phyloP scores from a whole-genome alignment of 2,113 vertebrate genomes.

The Pungitius pungitius region DNA sequence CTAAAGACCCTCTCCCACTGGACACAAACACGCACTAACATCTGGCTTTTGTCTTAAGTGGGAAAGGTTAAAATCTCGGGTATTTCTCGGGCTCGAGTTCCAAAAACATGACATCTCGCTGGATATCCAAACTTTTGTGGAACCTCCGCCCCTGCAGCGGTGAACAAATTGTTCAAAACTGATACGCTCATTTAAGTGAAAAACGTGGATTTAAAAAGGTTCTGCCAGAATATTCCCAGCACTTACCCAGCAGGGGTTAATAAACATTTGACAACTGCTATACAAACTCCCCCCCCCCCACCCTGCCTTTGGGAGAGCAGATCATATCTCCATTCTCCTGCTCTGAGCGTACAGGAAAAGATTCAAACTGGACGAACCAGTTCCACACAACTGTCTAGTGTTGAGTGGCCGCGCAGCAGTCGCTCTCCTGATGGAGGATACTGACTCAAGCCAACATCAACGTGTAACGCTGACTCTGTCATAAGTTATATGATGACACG shows the following conservation, averaged over 20 bases:
- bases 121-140: not conserved
- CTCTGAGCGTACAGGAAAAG: slow-evolving; percentile 12
- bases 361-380: slow-evolving; percentile 51
- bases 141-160: not conserved
- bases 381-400: slow-evolving; percentile 30
- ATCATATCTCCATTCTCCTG: slow-evolving; percentile 51
- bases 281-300: slow-evolving; percentile 23
- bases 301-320: slow-evolving; percentile 46
- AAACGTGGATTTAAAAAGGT: not conserved
- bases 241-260: slow-evolving; percentile 28
- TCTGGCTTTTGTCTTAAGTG: not conserved
- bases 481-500: not conserved
- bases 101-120: not conserved
- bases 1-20: not conserved
- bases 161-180: not conserved
- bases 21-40: not conserved
- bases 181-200: not conserved
- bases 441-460: not conserved
- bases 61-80: not conserved
- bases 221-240: not conserved
- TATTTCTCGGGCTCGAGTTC: not conserved
- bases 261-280: slow-evolving; percentile 13
- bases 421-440: not conserved
- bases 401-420: slow-evolving; percentile 14
- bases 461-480: not conserved